phyloP scores from a whole-genome alignment of 2,113 vertebrate genomes.

The Meriones unguiculatus region DNA sequence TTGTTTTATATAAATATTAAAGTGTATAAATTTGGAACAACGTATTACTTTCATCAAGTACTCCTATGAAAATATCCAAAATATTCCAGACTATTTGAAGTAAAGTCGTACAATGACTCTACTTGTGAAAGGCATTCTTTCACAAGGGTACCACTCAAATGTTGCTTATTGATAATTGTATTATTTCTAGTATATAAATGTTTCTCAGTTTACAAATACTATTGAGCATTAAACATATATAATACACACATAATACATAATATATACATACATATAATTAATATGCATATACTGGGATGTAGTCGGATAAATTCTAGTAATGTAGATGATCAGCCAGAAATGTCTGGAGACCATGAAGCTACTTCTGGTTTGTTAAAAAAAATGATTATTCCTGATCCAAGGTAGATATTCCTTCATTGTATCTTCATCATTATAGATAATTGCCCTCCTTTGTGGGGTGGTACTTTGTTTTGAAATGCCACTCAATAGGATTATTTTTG shows the following conservation, averaged over 20 bases:
- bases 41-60: neutral
- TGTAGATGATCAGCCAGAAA: neutral
- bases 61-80: neutral
- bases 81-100: neutral
- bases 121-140: neutral
- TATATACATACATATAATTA: neutral
- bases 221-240: neutral
- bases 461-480: neutral
- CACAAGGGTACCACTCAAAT: neutral
- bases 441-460: neutral
- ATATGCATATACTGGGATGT: neutral
- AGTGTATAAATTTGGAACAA: neutral
- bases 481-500: neutral
- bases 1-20: constrained; percentile 12
- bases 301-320: neutral
- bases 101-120: neutral
- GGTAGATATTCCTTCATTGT: too few species aligned
- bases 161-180: neutral
- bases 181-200: neutral
- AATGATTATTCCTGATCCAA: neutral
- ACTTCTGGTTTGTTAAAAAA: neutral
- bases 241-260: too few species aligned
- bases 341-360: neutral
- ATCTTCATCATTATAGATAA: neutral
- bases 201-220: neutral